phyloP scores from a whole-genome alignment of 2,113 vertebrate genomes.

The Diadophis punctatus region DNA sequence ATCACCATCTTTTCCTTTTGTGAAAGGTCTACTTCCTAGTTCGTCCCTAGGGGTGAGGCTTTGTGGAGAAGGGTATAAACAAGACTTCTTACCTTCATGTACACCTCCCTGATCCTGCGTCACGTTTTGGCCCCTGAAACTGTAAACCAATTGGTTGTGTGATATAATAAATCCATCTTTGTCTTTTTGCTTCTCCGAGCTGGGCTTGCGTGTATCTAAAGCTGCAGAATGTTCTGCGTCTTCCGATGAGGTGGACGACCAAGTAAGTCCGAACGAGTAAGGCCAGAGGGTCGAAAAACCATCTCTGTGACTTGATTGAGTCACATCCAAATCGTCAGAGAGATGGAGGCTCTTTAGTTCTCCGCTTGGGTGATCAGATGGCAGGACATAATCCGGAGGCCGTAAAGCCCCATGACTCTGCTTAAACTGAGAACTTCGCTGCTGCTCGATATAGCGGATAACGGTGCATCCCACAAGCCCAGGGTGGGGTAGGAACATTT shows the following conservation, averaged over 20 bases:
- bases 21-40: slow-evolving; percentile 6
- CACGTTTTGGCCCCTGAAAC: slow-evolving; percentile 24
- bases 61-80: neutral
- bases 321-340: slow-evolving; percentile 47
- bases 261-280: slow-evolving; percentile 68
- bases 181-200: slow-evolving; percentile 22
- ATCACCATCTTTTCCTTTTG: slow-evolving; percentile 9
- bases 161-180: neutral
- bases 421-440: slow-evolving; percentile 47
- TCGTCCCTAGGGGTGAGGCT: neutral
- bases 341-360: slow-evolving; percentile 55
- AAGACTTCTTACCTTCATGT: neutral
- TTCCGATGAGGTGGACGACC: slow-evolving; percentile 55
- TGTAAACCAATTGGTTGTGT: slow-evolving; percentile 21
- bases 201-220: slow-evolving; percentile 35
- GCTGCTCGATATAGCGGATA: slow-evolving; percentile 65
- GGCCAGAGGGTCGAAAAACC: slow-evolving; percentile 62
- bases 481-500: slow-evolving; percentile 69
- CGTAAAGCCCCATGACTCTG: slow-evolving; percentile 19
- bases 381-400: slow-evolving; percentile 26
- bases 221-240: slow-evolving; percentile 49
- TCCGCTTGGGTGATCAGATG: slow-evolving; percentile 41
- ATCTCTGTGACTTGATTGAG: slow-evolving; percentile 39
- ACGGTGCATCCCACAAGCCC: slow-evolving; percentile 69
- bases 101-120: slow-evolving; percentile 28